Evolutionary conservation across 2,888 invertebrate genomes (phyloP), one percentile per base, ranked within the genome.

Genomic region (Quadroppia sp.): DNA sequence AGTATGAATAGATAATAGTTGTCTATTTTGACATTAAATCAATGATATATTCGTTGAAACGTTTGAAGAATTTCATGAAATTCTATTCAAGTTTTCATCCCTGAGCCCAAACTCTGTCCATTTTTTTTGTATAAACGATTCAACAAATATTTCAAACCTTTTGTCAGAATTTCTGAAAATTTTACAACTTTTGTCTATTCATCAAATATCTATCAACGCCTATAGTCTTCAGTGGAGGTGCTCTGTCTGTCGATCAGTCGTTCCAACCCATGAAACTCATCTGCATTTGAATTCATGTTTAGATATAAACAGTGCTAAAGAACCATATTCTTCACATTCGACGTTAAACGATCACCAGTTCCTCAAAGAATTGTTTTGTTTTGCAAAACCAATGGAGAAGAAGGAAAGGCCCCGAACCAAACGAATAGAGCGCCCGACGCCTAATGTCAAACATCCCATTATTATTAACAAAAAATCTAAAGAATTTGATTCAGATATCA

Each of bases 371-470:
- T 45, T 45, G 17, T 11, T 23, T 53, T 53, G 4, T 2, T 1
- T 30, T 25, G 17, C 2, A 17, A 61, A n/a, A 23, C n/a, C 9
- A 2, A 67, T 67, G 67, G 67, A 67, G 40, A 67, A 11, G 20
- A 23, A 20, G 3, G n/a, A 67, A 13, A 67, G 78, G 17, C 78
- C 78, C 1, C 75, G 77, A 56, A 78, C 78, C 0, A 77, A 78
- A 69, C 74, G 72, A n/a, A 75, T 78, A 23, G 71, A 76, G 9
- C 48, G 78, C 32, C 78, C 78, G 28, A 77, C 78, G 15, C 77
- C 77, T 17, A 76, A 77, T 67, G 28, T 78, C 15, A 75, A 76
- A 11, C 78, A 77, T 59, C 78, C 78, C 2, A 76, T 78, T 17
- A 76, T 78, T 32, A 75, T 28, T 9, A 25, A 30, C n/a, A 28